These are phyloP conservation scores for Spinus pinus DNA, from an alignment of 2,797 vertebrate species.

Conservation along the genomic window DNA sequence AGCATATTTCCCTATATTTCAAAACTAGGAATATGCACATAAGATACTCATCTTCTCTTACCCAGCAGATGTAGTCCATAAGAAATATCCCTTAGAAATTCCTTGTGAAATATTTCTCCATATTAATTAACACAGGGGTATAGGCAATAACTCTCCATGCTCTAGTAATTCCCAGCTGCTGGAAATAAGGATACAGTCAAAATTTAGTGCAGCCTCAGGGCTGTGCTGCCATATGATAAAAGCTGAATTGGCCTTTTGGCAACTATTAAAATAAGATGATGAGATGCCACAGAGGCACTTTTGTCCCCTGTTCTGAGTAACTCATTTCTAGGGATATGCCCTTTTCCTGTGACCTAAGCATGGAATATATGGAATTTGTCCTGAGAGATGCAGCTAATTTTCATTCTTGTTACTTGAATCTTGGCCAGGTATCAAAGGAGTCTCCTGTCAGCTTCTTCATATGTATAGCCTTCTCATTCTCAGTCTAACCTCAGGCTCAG, in stretches of 20 bases:
- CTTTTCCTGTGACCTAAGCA: background rate
- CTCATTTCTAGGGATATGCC: fast-evolving
- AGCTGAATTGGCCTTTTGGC: background rate
- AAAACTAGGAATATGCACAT: background rate
- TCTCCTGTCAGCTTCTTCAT: background rate
- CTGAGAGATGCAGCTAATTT: background rate
- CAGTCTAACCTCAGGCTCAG: background rate
- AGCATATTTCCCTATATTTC: background rate
- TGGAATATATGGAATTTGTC: background rate
- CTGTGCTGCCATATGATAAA: background rate
- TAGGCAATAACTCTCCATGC: background rate
- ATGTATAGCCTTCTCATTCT: background rate
- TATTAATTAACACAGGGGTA: background rate
- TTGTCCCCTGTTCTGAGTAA: background rate
- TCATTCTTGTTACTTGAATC: background rate
- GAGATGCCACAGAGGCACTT: background rate
- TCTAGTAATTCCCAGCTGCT: background rate
- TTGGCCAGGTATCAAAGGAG: background rate
- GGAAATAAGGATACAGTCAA: background rate
- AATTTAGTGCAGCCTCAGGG: background rate
- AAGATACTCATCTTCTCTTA: background rate
- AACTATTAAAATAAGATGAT: background rate
- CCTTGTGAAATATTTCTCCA: background rate
- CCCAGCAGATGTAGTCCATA: background rate
- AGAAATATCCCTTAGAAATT: background rate